Evolutionary conservation across 2,888 invertebrate genomes (phyloP).

Genomic region (Brachycybe producta): DNA sequence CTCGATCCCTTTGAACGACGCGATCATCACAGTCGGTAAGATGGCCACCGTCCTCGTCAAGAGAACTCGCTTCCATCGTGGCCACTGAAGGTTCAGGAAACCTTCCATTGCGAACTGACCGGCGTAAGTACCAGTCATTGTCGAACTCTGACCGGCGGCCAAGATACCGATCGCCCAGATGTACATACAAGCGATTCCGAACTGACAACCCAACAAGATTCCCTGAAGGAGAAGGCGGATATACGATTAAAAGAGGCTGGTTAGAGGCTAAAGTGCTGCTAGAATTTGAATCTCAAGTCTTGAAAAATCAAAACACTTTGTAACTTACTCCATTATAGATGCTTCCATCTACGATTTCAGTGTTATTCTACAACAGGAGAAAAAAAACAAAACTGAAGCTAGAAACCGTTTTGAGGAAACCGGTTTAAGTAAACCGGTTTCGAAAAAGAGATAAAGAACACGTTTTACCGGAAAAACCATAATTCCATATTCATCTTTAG

Average conservation of each 20-base stretch:
- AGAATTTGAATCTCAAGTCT: neutral
- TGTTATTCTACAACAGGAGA: slow-evolving; percentile 15
- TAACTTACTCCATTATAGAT: slow-evolving; percentile 25
- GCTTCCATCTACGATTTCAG: slow-evolving; percentile 23
- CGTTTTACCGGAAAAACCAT: too few species aligned
- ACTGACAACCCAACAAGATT: slow-evolving; percentile 40
- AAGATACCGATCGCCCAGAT: slow-evolving; percentile 44
- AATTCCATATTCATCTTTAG: too few species aligned
- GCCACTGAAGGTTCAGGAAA: slow-evolving; percentile 70
- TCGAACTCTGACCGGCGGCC: slow-evolving; percentile 41
- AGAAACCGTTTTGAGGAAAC: too few species aligned
- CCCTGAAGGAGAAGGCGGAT: slow-evolving; percentile 24
- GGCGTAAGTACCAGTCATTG: slow-evolving; percentile 44
- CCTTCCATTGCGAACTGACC: slow-evolving; percentile 50
- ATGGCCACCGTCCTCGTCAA: slow-evolving; percentile 75
- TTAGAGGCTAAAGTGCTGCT: neutral
- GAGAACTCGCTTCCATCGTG: slow-evolving; percentile 71
- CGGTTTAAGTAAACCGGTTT: too few species aligned
- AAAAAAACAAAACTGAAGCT: neutral
- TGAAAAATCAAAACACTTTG: neutral
- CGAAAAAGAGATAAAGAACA: too few species aligned
- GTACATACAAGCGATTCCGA: slow-evolving; percentile 38
- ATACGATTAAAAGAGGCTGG: neutral
- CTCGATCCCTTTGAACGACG: slow-evolving; percentile 23
- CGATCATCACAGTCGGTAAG: slow-evolving; percentile 51